Base-by-base conservation (phyloP, 2,888 invertebrate genomes). In the Atethmia centrago region DNA sequence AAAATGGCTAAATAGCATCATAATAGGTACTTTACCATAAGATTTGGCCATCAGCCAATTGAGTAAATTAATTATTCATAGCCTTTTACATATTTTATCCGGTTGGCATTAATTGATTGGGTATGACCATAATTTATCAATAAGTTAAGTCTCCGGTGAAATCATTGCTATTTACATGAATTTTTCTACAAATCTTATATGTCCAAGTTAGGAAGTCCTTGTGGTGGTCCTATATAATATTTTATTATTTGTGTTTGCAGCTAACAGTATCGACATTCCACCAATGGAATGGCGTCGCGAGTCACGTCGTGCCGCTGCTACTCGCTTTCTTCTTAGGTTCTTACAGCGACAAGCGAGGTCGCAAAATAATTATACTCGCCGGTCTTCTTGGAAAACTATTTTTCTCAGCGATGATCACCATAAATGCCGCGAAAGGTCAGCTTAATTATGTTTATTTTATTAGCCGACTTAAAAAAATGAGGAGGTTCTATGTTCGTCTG, bases 251-350 rank as follows among this genome's bases (percentile, higher is more conserved):
- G 7, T 64, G 28, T 53, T 85, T 90, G 21, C 90, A 98, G 98
- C 92, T 96, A 53, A 98, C 98, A 0, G 98, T 98, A 0, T 97
- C 98, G 1, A 96, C 96, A 73, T 98, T 98, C 88, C 97, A 97
- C 88, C 98, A 98, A 92, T 98, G 98, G 97, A 98, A 98, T 88
- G 97, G 97, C 77, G 97, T 98, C 28, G 97, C 98, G 0, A 97
- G 97, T 0, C 98, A 98, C 87, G 92, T 97, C 0, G 97, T 98
- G 61, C 98, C 98, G 5, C 97, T 98, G 36, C 90, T 98, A 2
- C 92, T 98, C 53, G 98, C 98, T 0, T 96, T 98, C 73, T 98
- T 98, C 90, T 94, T 98, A 79, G 98, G 98, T 0, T 97, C 98
- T 0, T 98, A 98, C 97, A 98, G 98, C 71, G 98, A 98, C 91